Evolutionary conservation across 2,113 vertebrate species (phyloP).

Genomic region (Brienomyrus longianalis): DNA sequence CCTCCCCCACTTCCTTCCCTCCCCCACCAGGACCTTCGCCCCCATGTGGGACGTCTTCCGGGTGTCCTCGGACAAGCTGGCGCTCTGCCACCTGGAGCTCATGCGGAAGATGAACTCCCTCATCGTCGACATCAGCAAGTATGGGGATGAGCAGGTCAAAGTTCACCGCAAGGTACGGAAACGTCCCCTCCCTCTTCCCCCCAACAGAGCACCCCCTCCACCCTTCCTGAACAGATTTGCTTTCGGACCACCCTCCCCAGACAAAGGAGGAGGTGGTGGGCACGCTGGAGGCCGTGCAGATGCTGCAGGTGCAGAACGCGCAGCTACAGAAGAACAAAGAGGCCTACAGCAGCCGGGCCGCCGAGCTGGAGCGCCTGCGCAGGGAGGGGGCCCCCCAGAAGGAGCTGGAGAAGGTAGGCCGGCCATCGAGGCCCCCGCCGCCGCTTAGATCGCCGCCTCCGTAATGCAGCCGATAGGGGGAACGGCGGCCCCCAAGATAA

Average conservation of each 20-base stretch:
- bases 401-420: conserved; percentile 81
- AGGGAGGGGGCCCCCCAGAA: conserved; percentile 82
- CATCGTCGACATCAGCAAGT: conserved; percentile 82
- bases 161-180: conserved; percentile 77
- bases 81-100: conserved; percentile 89
- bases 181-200: too few relatives aligned
- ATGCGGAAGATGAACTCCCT: conserved; percentile 85
- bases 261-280: conserved; percentile 85
- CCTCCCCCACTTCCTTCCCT: background rate
- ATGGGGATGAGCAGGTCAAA: conserved; percentile 83
- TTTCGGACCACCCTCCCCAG: conserved; percentile 42
- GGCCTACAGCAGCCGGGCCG: conserved; percentile 73
- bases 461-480: background rate
- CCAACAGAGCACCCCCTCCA: background rate
- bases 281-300: conserved; percentile 81
- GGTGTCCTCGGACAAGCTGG: conserved; percentile 89
- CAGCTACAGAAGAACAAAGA: conserved; percentile 85
- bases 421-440: background rate
- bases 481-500: background rate
- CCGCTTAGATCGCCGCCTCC: background rate
- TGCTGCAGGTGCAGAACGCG: conserved; percentile 71
- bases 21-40: conserved; percentile 72
- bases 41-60: conserved; percentile 94
- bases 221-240: too few relatives aligned
- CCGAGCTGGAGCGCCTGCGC: conserved; percentile 80